phyloP scores from a whole-genome alignment of 2,888 invertebrate species.

The Cheilosia pagana region DNA sequence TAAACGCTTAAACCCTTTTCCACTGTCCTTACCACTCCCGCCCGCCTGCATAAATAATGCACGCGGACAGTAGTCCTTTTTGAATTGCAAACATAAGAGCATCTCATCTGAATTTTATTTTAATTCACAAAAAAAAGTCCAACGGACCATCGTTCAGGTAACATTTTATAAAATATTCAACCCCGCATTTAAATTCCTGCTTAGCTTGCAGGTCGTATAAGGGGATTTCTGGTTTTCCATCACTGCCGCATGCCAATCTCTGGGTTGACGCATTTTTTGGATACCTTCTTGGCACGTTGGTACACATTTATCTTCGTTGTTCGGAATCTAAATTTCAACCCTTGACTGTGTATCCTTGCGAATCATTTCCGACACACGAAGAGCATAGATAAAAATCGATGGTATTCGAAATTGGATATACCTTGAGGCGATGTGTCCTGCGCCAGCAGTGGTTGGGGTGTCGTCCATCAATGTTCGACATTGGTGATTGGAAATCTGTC shows the following conservation, averaged over 20 bases:
- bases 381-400: slow-evolving; percentile 39
- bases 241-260: not conserved
- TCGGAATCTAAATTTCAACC: slow-evolving; percentile 51
- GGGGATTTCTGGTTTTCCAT: not conserved
- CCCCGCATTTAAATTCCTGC: slow-evolving; percentile 56
- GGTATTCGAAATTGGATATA: slow-evolving; percentile 13
- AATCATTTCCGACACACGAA: slow-evolving; percentile 19
- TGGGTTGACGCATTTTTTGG: not conserved
- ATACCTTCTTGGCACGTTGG: not conserved
- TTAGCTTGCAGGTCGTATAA: slow-evolving; percentile 14
- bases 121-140: slow-evolving; percentile 18
- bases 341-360: slow-evolving; percentile 48
- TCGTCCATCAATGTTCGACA: slow-evolving; percentile 38
- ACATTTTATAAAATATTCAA: slow-evolving; percentile 63
- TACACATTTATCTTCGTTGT: slow-evolving; percentile 58
- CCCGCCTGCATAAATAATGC: slow-evolving; percentile 47
- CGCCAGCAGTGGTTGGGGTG: not conserved
- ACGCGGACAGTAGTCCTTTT: slow-evolving; percentile 47
- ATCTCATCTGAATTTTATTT: slow-evolving; percentile 58
- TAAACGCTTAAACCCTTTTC: slow-evolving; percentile 42
- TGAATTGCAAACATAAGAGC: slow-evolving; percentile 65
- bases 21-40: too few species aligned
- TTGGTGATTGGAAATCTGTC: slow-evolving; percentile 15
- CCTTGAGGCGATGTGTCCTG: not conserved
- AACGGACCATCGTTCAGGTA: slow-evolving; percentile 21